A percentile compares a stretch with the other conserved stretches of the same genome.
Evolutionary conservation across 2,113 vertebrate species (phyloP).

Genomic region (Apodemus speciosus): DNA sequence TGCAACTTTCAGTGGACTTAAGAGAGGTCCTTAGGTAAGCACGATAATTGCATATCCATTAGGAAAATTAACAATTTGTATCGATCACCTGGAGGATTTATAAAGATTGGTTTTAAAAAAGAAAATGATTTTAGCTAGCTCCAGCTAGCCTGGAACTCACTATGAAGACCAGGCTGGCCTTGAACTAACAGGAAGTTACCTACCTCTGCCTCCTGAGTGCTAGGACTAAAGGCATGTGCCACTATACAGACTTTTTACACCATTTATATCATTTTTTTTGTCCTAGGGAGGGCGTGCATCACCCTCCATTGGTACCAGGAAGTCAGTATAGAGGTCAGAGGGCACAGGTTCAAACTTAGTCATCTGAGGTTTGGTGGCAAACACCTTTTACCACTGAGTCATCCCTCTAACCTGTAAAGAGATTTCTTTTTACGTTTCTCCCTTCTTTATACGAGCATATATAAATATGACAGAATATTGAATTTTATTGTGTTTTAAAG

Average conservation of each 20-base stretch:
- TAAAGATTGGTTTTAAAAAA: not conserved
- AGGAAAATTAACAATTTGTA: slow-evolving; percentile 43
- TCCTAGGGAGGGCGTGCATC: not conserved
- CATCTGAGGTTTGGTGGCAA: not conserved
- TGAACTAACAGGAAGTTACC: not conserved
- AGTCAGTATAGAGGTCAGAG: not conserved
- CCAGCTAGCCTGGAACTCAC: not conserved
- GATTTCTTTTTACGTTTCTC: not conserved
- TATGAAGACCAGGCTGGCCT: not conserved
- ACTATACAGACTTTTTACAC: not conserved
- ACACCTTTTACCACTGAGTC: not conserved
- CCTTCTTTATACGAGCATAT: not conserved
- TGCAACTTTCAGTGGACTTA: not conserved
- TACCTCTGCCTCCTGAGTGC: not conserved
- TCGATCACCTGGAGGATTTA: slow-evolving; percentile 25
- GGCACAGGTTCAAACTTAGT: not conserved
- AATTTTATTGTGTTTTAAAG: not conserved
- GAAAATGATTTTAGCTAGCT: not conserved
- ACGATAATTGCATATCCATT: slow-evolving; percentile 34
- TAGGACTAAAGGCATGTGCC: not conserved
- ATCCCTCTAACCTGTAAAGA: not conserved
- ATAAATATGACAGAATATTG: not conserved
- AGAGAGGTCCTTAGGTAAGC: slow-evolving; percentile 24
- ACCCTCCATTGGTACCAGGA: not conserved
- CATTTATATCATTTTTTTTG: not conserved